A percentile compares a stretch with the other conserved stretches of the same genome.
Evolutionary conservation across 2,888 invertebrate species (phyloP).

Genomic region (Penaeus monodon): DNA sequence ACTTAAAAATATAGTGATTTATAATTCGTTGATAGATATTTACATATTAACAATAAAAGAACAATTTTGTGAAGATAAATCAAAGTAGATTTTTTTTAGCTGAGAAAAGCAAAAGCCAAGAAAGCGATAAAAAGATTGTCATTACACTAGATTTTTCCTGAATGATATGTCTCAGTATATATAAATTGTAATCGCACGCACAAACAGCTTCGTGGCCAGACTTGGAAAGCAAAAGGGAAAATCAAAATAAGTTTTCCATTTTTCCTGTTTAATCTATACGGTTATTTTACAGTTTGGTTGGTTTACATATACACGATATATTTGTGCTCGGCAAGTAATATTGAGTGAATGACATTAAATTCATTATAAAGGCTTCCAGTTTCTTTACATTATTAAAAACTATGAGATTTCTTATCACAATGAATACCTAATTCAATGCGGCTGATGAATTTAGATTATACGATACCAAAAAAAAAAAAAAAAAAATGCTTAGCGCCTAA

Average conservation of each 20-base stretch:
- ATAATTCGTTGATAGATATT: too few relatives aligned
- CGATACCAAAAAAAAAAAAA: too few relatives aligned
- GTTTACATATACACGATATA: conserved; percentile 50
- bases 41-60: too few relatives aligned
- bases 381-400: background rate
- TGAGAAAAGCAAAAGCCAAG: background rate
- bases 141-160: background rate
- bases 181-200: too few relatives aligned
- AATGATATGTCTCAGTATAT: background rate
- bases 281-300: conserved; percentile 48
- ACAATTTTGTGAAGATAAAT: too few relatives aligned
- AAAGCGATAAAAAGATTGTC: background rate
- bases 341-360: conserved; percentile 43
- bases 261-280: conserved; percentile 44
- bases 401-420: background rate
- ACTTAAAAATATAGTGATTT: too few relatives aligned
- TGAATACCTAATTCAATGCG: background rate
- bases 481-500: too few relatives aligned
- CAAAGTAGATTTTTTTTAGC: background rate
- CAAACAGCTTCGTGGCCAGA: too few relatives aligned
- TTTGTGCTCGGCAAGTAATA: conserved; percentile 55
- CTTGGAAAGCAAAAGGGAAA: background rate
- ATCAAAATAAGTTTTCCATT: background rate
- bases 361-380: conserved; percentile 51
- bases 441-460: too few relatives aligned